A percentile compares a stretch with the other conserved stretches of the same genome.
phyloP scores from a whole-genome alignment of 2,888 invertebrate genomes.

The Cosmia pyralina region DNA sequence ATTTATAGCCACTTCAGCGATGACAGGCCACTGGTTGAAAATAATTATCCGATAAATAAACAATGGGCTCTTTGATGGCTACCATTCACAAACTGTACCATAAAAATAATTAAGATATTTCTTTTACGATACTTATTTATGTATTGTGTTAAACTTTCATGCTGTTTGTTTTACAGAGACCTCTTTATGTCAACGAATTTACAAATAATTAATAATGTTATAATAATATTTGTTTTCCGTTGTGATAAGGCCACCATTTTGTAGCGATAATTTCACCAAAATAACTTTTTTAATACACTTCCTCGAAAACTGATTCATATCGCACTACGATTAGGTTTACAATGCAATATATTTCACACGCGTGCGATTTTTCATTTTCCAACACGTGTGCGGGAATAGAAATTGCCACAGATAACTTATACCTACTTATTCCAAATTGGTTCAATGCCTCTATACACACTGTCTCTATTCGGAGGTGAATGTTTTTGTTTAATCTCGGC shows the following conservation, averaged over 20 bases:
- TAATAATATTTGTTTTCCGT: not conserved
- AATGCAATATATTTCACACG: too few species aligned
- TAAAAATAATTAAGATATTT: slow-evolving; percentile 56
- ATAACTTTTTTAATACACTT: not conserved
- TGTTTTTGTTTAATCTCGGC: too few species aligned
- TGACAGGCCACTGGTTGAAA: slow-evolving; percentile 81
- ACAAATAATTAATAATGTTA: slow-evolving; percentile 21
- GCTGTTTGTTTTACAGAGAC: slow-evolving; percentile 27
- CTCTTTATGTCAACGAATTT: slow-evolving; percentile 16
- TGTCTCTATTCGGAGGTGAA: too few species aligned
- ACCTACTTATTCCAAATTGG: too few species aligned
- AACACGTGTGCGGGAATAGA: too few species aligned
- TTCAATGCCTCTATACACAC: too few species aligned
- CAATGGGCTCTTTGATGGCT: slow-evolving; percentile 74
- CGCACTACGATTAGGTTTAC: too few species aligned
- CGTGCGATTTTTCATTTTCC: too few species aligned
- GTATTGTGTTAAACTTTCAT: slow-evolving; percentile 31
- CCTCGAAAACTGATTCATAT: too few species aligned
- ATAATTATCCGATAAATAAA: slow-evolving; percentile 79
- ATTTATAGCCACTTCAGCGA: slow-evolving; percentile 87
- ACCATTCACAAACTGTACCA: slow-evolving; percentile 45
- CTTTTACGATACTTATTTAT: slow-evolving; percentile 46
- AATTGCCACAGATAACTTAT: too few species aligned
- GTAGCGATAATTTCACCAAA: not conserved
- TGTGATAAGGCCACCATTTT: not conserved